Percentiles rank a stretch among this genome's conserved stretches.
Evolutionary conservation across 2,113 vertebrate species (phyloP).

Genomic region (Chaenogobius annularis): DNA sequence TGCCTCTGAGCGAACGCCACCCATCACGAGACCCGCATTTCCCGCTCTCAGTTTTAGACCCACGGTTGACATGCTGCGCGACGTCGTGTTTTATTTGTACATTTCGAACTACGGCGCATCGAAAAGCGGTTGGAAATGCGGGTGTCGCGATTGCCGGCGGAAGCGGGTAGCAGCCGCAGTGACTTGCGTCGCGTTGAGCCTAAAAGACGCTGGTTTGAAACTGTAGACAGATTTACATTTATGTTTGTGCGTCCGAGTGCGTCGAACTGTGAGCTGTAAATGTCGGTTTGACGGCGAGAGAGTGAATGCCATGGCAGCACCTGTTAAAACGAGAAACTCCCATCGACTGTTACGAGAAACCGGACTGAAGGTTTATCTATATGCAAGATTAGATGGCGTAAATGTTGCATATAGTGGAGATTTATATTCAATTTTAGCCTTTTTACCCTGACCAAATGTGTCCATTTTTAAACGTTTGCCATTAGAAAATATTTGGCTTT

Average conservation of each 20-base stretch:
- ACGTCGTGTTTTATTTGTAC: not conserved
- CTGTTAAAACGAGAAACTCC: not conserved
- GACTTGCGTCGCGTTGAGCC: constrained; percentile 30
- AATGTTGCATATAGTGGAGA: too few species aligned
- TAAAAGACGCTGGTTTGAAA: constrained; percentile 28
- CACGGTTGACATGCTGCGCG: not conserved
- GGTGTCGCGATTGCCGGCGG: constrained; percentile 17
- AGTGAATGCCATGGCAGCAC: constrained; percentile 17
- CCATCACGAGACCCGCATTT: constrained; percentile 2
- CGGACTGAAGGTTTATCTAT: not conserved
- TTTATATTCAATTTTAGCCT: not conserved
- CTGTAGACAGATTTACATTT: constrained; percentile 33
- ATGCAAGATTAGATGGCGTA: not conserved
- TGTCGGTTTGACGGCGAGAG: constrained; percentile 9
- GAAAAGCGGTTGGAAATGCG: constrained; percentile 15
- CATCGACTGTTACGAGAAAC: not conserved
- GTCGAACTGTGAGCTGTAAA: constrained; percentile 17
- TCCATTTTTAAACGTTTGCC: not conserved
- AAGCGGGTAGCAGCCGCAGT: constrained; percentile 17
- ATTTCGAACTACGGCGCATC: not conserved
- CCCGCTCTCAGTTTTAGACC: too few species aligned
- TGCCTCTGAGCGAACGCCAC: constrained; percentile 71
- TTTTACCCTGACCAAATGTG: not conserved
- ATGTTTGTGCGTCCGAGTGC: constrained; percentile 35
- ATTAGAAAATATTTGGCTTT: not conserved